Evolutionary conservation across 2,113 vertebrate species (phyloP), one percentile per base, ranked within the genome.

Genomic region (Euleptes europaea): DNA sequence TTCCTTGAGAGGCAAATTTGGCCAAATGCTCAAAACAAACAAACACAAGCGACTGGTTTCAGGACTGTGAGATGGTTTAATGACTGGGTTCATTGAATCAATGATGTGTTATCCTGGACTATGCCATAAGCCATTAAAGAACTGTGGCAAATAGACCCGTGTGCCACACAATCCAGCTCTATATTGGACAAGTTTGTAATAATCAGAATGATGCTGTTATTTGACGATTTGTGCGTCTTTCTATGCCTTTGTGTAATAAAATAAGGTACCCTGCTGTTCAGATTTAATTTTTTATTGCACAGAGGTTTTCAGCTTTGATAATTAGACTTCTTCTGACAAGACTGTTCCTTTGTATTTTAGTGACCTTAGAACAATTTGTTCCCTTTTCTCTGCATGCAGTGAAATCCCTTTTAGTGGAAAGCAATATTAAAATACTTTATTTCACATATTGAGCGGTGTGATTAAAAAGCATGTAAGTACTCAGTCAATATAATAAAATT

Each of bases 251-350:
- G 33, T 51, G 33, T 54, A 51, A 77, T 67, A 76, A 54, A 47
- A 73, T 63, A 47, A 66, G 35, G 26, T 38, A 86, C 13, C 66
- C 66, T 78, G 42, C 66, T 69, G 28, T 75, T 51, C 80, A 74
- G 63, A 79, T 33, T 60, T 79, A 79, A 79, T 78, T 63, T 72
- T 79, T 85, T 71, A 40, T 79, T 63, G 26, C 42, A 33, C 54
- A 3, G 1, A n/a, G 72, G 13, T 35, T 72, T 11, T 15, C 47
- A 5, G 2, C 8, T 78, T 79, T 4, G 80, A 77, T 57, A 80
- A 82, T 71, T 60, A 80, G 21, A 42, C 44, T 66, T 51, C 67
- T 63, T 79, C 31, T 86, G 65, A 73, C 3, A 63, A 78, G 54
- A 60, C 60, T 28, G 2, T 78, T 51, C 28, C 23, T 74, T 71